Evolutionary conservation across 2,888 invertebrate species (phyloP).

Genomic region (Anodontia alba): DNA sequence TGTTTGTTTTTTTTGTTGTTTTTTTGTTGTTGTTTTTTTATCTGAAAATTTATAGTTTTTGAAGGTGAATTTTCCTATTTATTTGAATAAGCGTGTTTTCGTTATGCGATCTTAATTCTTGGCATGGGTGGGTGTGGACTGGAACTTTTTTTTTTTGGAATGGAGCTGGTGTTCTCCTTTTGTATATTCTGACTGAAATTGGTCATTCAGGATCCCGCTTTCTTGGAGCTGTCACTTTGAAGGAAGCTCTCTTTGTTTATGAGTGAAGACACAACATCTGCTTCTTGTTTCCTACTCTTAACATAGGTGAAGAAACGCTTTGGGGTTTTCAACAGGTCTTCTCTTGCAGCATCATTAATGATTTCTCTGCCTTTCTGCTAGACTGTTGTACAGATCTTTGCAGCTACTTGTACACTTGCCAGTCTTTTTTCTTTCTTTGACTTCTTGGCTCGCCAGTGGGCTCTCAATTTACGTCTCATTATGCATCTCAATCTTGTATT

Average conservation of each 20-base stretch:
- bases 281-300: constrained; percentile 30
- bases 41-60: too few relatives aligned
- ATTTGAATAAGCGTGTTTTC: too few relatives aligned
- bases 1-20: too few relatives aligned
- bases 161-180: constrained; percentile 16
- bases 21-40: too few relatives aligned
- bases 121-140: constrained; percentile 24
- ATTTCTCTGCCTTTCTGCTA: not conserved
- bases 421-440: not conserved
- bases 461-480: constrained; percentile 8
- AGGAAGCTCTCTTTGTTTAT: constrained; percentile 26
- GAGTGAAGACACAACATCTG: constrained; percentile 25
- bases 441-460: constrained; percentile 23
- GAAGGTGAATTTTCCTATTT: too few relatives aligned
- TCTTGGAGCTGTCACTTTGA: constrained; percentile 19
- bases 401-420: not conserved
- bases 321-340: constrained; percentile 10
- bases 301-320: constrained; percentile 23
- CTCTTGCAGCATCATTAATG: constrained; percentile 10
- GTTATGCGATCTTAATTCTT: constrained; percentile 29
- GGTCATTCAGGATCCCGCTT: constrained; percentile 35
- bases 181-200: constrained; percentile 38
- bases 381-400: not conserved
- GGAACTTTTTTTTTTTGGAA: not conserved
- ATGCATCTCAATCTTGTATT: constrained; percentile 10